phyloP scores from a whole-genome alignment of 2,113 vertebrate genomes.

The Plectropomus leopardus region DNA sequence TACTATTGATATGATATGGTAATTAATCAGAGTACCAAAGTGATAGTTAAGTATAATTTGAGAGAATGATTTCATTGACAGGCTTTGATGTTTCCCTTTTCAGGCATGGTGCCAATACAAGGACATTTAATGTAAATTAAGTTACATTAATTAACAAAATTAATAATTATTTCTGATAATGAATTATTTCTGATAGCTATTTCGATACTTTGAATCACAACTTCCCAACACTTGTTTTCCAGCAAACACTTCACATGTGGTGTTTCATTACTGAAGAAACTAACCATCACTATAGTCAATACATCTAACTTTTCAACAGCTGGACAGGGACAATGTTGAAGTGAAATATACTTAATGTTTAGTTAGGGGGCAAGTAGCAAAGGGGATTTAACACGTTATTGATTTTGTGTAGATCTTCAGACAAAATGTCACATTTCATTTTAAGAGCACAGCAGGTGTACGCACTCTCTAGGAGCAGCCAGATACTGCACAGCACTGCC shows the following conservation, averaged over 20 bases:
- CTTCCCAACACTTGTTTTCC: no score
- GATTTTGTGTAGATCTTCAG: constrained; percentile 8
- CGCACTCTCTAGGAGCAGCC: background rate
- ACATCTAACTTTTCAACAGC: background rate
- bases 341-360: background rate
- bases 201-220: no score
- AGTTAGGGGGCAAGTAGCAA: background rate
- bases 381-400: background rate
- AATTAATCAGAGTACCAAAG: no score
- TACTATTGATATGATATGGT: no score
- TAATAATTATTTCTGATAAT: no score
- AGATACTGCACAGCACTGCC: background rate
- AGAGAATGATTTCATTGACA: no score
- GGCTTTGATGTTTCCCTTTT: no score
- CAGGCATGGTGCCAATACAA: no score
- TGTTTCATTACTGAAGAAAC: background rate
- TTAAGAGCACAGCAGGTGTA: constrained; percentile 15
- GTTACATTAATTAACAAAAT: no score
- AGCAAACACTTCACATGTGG: background rate
- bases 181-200: no score
- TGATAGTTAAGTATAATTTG: no score
- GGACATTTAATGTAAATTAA: no score
- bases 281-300: background rate
- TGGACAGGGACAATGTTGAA: background rate
- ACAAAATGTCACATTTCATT: constrained; percentile 11